Conservation (phyloP, 2,113 vertebrate genomes). For the Ictalurus furcatus region DNA sequence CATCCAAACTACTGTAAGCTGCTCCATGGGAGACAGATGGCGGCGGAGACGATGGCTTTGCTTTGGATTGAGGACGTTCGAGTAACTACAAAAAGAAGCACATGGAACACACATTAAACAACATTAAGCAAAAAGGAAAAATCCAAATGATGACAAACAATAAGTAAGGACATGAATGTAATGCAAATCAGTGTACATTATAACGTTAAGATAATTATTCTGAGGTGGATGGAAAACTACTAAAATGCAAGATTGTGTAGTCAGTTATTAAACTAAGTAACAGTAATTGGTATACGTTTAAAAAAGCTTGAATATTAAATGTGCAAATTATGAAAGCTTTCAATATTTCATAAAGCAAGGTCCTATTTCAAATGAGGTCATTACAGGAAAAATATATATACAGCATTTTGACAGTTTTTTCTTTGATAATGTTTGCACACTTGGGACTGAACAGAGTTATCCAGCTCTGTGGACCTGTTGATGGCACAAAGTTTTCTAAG, state of each 20-base stretch:
- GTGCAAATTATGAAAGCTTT: background rate
- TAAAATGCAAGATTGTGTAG: background rate
- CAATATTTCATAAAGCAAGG: background rate
- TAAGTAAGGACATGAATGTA: background rate
- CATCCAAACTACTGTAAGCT: slow-evolving; percentile 23
- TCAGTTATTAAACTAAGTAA: background rate
- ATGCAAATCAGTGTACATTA: background rate
- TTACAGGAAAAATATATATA: background rate
- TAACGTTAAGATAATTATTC: background rate
- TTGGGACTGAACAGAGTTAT: background rate
- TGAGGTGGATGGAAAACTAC: background rate
- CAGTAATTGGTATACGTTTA: background rate
- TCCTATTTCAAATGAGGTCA: background rate
- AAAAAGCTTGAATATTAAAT: background rate
- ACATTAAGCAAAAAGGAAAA: background rate
- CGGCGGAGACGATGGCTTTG: background rate
- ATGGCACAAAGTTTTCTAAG: background rate
- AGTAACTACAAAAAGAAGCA: background rate
- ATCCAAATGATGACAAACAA: background rate
- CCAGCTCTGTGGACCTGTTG: background rate
- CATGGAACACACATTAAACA: background rate
- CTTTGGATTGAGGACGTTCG: background rate
- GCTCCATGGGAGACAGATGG: background rate
- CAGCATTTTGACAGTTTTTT: background rate
- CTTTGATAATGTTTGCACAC: background rate